These are phyloP conservation scores for Condylostylus longicornis DNA, from an alignment of 1,140 invertebrate genomes.

Conservation along the genomic window DNA sequence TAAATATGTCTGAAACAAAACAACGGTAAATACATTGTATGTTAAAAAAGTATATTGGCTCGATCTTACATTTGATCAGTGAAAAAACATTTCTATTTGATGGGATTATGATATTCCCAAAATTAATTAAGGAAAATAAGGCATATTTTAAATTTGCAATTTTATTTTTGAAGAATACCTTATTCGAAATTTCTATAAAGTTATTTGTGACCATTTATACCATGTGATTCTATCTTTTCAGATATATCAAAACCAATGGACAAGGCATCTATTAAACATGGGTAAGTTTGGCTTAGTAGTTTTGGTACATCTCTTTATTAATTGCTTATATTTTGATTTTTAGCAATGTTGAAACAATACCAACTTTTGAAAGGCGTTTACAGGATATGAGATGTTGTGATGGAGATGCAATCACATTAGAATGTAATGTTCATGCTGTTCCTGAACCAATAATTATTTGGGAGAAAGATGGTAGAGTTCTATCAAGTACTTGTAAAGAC, in stretches of 20 bases:
- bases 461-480: conserved; percentile 63
- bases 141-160: too few species aligned
- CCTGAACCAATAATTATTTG: conserved; percentile 55
- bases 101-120: too few species aligned
- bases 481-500: conserved; percentile 39
- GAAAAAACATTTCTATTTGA: too few species aligned
- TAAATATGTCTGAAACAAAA: too few species aligned
- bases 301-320: neutral
- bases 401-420: conserved; percentile 60
- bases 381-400: conserved; percentile 65
- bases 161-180: too few species aligned
- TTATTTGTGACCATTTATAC: too few species aligned
- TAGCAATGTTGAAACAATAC: conserved; percentile 59
- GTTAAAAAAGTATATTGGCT: too few species aligned
- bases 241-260: conserved; percentile 31
- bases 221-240: conserved; percentile 10
- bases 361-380: conserved; percentile 50
- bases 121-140: too few species aligned
- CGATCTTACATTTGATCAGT: too few species aligned
- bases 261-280: conserved; percentile 28
- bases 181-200: too few species aligned
- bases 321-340: conserved; percentile 10
- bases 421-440: conserved; percentile 53
- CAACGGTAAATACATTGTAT: too few species aligned
- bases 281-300: conserved; percentile 16